Conservation (phyloP, 92 coral and sea anemone species). For the Diadumene lineata region DNA sequence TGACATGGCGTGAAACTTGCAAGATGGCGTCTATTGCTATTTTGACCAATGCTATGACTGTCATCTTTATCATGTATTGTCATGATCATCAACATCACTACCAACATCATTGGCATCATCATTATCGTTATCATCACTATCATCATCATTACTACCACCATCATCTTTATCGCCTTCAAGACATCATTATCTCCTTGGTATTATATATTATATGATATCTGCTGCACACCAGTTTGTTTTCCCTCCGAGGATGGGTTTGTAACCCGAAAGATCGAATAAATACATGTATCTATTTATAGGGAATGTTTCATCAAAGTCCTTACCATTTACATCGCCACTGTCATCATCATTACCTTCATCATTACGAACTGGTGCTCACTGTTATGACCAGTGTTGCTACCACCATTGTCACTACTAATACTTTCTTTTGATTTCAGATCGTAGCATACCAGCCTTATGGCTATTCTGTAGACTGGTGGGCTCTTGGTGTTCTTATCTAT, state of each 20-base stretch:
- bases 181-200: neutral
- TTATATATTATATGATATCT: neutral
- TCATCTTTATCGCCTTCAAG: neutral
- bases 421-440: conserved; percentile 63
- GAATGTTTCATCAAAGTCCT: too few species aligned
- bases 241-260: too few species aligned
- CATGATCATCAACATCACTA: neutral
- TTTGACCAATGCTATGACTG: neutral
- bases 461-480: conserved; percentile 99
- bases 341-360: neutral
- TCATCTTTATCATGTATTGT: neutral
- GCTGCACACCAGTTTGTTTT: too few species aligned
- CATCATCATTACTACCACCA: neutral
- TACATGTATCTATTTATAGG: too few species aligned
- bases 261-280: too few species aligned
- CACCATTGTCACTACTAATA: neutral
- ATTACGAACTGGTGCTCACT: too few species aligned
- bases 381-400: neutral
- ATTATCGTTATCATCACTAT: neutral
- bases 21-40: too few species aligned
- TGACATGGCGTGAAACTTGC: too few species aligned
- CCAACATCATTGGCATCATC: neutral
- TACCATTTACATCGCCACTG: neutral
- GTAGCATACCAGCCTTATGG: conserved; percentile 99
- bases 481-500: conserved; percentile 91